Conservation (phyloP, 2,888 invertebrate genomes). For the Cyaniris semiargus region DNA sequence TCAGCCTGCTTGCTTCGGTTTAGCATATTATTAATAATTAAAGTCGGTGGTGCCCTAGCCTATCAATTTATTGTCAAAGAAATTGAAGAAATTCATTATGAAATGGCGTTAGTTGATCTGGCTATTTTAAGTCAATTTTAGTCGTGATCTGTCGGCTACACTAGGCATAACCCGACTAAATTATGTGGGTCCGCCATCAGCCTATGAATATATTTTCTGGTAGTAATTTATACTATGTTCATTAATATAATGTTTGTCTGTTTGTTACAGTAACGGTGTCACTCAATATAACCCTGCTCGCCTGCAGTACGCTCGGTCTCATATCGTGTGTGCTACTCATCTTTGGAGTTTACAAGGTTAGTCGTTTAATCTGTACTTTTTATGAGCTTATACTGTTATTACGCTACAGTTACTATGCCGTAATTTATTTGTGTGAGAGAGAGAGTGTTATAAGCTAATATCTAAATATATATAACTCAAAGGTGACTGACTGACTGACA, state of each 20-base stretch:
- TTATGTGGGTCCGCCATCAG: background rate
- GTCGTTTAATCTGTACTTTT: background rate
- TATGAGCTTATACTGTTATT: too few relatives aligned
- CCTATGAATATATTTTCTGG: background rate
- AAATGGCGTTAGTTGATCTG: background rate
- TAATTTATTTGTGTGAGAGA: too few relatives aligned
- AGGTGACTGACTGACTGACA: too few relatives aligned
- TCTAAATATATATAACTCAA: too few relatives aligned
- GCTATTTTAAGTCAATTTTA: background rate
- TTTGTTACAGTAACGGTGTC: constrained; percentile 85
- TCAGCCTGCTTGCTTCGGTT: too few relatives aligned
- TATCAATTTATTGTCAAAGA: too few relatives aligned
- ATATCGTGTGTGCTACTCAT: constrained; percentile 84
- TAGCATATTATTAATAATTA: too few relatives aligned
- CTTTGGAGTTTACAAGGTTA: constrained; percentile 85
- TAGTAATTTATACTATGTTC: background rate
- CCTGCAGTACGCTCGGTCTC: constrained; percentile 84
- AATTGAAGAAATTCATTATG: too few relatives aligned
- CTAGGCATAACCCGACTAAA: background rate
- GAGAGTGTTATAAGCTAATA: too few relatives aligned
- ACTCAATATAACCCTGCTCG: constrained; percentile 84
- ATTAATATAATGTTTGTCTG: constrained; percentile 1
- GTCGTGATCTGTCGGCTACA: background rate
- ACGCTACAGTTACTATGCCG: too few relatives aligned
- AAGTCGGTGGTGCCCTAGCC: too few relatives aligned